These are phyloP conservation scores for Pterois miles DNA, from an alignment of 2,797 vertebrate species.

Conservation along the genomic window DNA sequence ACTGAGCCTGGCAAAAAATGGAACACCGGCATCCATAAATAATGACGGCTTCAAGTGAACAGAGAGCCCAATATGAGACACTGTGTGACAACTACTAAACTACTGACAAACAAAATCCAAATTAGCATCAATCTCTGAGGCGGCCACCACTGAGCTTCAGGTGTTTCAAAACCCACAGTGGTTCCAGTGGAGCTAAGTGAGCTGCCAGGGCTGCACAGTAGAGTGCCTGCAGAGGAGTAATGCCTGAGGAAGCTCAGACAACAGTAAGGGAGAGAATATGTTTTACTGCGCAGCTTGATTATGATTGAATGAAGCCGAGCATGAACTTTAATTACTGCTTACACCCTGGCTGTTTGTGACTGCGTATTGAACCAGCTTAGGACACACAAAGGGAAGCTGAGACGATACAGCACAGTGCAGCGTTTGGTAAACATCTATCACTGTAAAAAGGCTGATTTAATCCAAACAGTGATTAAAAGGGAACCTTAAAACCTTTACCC, in stretches of 20 bases:
- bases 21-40: slow-evolving; percentile 75
- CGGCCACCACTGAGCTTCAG: slow-evolving; percentile 75
- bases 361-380: slow-evolving; percentile 73
- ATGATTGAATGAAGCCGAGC: slow-evolving; percentile 86
- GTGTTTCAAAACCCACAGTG: slow-evolving; percentile 74
- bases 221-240: slow-evolving; percentile 67
- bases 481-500: slow-evolving; percentile 48
- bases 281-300: slow-evolving; percentile 83
- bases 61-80: slow-evolving; percentile 59
- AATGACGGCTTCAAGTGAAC: slow-evolving; percentile 68
- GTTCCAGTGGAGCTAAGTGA: slow-evolving; percentile 71
- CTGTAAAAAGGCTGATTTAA: slow-evolving; percentile 64
- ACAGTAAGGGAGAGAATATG: slow-evolving; percentile 77
- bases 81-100: slow-evolving; percentile 78
- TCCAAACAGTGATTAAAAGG: slow-evolving; percentile 57
- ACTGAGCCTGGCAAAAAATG: slow-evolving; percentile 67
- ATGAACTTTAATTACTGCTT: slow-evolving; percentile 87
- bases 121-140: slow-evolving; percentile 80
- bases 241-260: slow-evolving; percentile 75
- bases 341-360: slow-evolving; percentile 81
- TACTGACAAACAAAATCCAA: slow-evolving; percentile 83
- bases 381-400: slow-evolving; percentile 74
- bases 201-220: slow-evolving; percentile 67
- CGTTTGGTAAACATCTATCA: slow-evolving; percentile 73
- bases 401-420: slow-evolving; percentile 55